Conservation (phyloP, 2,797 vertebrate species). For the Gallirallus australis region DNA sequence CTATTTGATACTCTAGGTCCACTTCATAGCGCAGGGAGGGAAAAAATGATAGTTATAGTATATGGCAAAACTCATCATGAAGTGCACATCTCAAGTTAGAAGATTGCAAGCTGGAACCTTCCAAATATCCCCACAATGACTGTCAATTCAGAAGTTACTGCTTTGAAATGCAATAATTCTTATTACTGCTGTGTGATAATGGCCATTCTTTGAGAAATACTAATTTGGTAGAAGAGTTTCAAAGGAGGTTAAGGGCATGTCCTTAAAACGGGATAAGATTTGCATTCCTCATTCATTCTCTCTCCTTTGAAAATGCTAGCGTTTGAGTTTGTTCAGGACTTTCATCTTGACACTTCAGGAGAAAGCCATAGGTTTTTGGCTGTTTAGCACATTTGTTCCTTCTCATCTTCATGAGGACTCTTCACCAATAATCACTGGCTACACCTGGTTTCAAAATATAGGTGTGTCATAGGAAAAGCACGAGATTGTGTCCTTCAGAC, state of each 20-base stretch:
- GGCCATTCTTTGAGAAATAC: neutral
- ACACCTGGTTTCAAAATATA: neutral
- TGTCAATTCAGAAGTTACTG: neutral
- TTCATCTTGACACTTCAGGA: neutral
- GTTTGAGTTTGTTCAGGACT: neutral
- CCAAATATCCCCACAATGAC: neutral
- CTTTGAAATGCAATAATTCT: neutral
- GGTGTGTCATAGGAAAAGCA: neutral
- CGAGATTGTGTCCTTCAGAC: neutral
- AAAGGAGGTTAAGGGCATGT: neutral
- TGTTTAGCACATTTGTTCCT: neutral
- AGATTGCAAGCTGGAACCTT: neutral
- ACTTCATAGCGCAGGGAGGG: neutral
- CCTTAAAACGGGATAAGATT: neutral
- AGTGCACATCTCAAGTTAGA: neutral
- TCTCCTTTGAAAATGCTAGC: neutral
- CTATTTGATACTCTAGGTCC: neutral
- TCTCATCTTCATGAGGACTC: neutral
- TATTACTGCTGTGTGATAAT: neutral
- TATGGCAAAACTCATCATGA: neutral
- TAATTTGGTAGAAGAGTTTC: neutral
- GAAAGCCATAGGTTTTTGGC: neutral
- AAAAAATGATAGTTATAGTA: neutral
- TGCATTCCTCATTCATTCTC: neutral
- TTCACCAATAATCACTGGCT: neutral